Base-by-base conservation (phyloP, 2,797 vertebrate species). In the Rhynchonycteris naso region DNA sequence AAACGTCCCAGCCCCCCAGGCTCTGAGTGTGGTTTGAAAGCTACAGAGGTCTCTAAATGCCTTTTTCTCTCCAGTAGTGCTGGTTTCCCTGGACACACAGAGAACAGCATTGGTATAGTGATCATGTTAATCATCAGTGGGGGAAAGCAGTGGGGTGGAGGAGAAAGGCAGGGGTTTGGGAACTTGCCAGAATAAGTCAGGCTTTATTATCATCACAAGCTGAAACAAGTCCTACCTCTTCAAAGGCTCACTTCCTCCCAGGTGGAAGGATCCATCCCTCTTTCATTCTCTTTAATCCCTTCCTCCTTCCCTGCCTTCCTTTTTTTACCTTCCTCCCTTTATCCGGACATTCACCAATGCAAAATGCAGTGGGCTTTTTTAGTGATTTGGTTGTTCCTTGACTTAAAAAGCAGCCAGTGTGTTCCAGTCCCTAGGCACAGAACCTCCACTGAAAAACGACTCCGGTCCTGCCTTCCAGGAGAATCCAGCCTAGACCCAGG, bases 141-240 rank as follows among this genome's bases (percentile, higher is more conserved):
- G 69, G 65, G 24, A 38, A 63, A 88, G 91, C 69, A 4, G 2
- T 24, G 54, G 87, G 65, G 75, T 5, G 21, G 78, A 68, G 66
- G 91, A 84, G 63, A 92, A 80, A 93, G 86, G 35, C 43, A 56
- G 86, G 81, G 78, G 71, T 78, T 75, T 90, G 38, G 30, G 78
- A 82, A 78, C 75, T 52, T 91, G 88, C 86, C 59, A 82, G 91
- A 65, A 21, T 65, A 76, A 92, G 69, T 47, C 86, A n/a, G 95
- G 50, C 76, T 72, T 94, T 93, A 33, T 91, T 19, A 68, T 52
- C 58, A 50, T 82, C 58, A 12, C 76, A 81, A 88, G n/a, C 1
- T 22, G 90, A 88, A 38, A 47, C 7, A 21, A 33, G 71, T 82
- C 72, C 90, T 47, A 38, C 52, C 61, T 85, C 88, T 90, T 85